phyloP scores from a whole-genome alignment of 2,888 invertebrate genomes.

The Nomada flava region DNA sequence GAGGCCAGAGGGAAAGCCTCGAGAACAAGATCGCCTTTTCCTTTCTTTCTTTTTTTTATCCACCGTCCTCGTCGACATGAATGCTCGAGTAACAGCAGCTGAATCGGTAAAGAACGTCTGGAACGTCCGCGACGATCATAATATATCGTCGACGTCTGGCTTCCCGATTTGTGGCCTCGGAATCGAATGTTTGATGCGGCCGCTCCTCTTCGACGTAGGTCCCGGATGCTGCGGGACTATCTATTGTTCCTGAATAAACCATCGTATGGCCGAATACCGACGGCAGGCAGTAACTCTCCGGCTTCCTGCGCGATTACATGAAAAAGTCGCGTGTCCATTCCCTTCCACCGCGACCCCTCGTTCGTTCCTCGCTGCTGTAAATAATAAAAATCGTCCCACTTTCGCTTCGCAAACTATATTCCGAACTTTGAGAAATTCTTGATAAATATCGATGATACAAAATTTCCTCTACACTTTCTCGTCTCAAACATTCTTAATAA shows the following conservation, averaged over 20 bases:
- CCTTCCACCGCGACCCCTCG: conserved; percentile 24
- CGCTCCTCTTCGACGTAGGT: conserved; percentile 76
- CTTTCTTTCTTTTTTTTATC: background rate
- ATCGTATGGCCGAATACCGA: conserved; percentile 75
- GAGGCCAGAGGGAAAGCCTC: conserved; percentile 9
- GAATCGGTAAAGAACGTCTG: conserved; percentile 67
- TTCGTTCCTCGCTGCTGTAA: background rate
- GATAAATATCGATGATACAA: no score
- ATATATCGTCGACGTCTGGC: conserved; percentile 68
- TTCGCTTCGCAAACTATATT: background rate
- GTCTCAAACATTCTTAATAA: no score
- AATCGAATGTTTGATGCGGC: conserved; percentile 76
- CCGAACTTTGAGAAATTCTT: background rate
- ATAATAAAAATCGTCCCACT: conserved; percentile 2
- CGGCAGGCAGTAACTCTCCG: conserved; percentile 70
- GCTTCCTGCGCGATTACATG: conserved; percentile 69
- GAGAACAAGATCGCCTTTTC: conserved; percentile 9
- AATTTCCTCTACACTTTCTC: no score
- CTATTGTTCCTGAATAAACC: conserved; percentile 81
- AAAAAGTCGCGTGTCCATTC: conserved; percentile 66
- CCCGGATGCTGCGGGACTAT: conserved; percentile 71
- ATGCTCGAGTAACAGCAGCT: conserved; percentile 50
- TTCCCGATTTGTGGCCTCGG: conserved; percentile 68
- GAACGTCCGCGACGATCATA: conserved; percentile 65
- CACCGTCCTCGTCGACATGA: background rate